Conservation (phyloP, 2,888 invertebrate species). For the Phortica okadai region DNA sequence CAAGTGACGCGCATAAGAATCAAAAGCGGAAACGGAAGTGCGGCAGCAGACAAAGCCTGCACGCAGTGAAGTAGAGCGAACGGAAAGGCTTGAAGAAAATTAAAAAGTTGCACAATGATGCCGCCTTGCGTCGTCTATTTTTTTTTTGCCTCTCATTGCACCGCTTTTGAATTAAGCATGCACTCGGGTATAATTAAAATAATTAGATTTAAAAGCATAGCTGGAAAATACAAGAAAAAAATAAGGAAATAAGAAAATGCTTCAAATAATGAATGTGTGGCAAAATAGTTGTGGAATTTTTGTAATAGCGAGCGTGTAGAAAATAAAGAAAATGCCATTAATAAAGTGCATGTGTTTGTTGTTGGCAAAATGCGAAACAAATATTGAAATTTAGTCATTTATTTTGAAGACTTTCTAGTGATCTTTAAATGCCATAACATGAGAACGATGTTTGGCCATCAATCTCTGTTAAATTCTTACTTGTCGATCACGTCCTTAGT, state of each 20-base stretch:
- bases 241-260: not conserved
- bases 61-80: not conserved
- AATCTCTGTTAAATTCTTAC: too few relatives aligned
- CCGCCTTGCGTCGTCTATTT: not conserved
- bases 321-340: not conserved
- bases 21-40: constrained; percentile 8
- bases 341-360: not conserved
- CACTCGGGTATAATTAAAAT: constrained; percentile 38
- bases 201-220: constrained; percentile 34
- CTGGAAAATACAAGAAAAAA: not conserved
- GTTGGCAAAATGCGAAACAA: not conserved
- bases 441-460: too few relatives aligned
- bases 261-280: not conserved
- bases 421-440: too few relatives aligned
- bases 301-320: too few relatives aligned
- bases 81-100: constrained; percentile 33
- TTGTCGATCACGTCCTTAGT: too few relatives aligned
- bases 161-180: constrained; percentile 25
- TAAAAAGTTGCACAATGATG: constrained; percentile 32
- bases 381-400: too few relatives aligned
- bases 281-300: not conserved
- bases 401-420: too few relatives aligned
- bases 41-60: not conserved
- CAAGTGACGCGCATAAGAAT: constrained; percentile 2
- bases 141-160: not conserved